Conservation (phyloP, 2,888 invertebrate species). For the Phoenoteleia sp. region DNA sequence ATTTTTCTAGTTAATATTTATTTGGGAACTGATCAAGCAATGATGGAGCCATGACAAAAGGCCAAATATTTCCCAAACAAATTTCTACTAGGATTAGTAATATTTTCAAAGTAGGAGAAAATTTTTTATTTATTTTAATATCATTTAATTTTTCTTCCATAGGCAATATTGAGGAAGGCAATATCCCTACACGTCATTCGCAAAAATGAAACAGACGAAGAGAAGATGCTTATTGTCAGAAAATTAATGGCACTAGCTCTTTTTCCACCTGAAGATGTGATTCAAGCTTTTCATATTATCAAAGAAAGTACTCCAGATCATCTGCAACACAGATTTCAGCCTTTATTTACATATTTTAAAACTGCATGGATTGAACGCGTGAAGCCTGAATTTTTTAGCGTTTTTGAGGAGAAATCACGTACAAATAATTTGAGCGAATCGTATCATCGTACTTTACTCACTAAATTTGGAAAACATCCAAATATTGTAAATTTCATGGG, state of each 20-base stretch:
- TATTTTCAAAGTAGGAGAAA: too few species aligned
- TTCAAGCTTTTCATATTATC: background rate
- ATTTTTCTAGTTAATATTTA: too few species aligned
- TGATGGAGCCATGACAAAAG: too few species aligned
- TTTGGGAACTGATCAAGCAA: too few species aligned
- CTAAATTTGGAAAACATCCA: background rate
- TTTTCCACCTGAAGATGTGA: background rate
- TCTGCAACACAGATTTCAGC: too few species aligned
- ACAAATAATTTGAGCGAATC: background rate
- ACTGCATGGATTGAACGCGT: background rate
- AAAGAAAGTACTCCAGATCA: background rate
- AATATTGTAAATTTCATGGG: background rate
- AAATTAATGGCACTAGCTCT: constrained; percentile 1
- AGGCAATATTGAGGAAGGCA: background rate
- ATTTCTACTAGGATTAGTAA: too few species aligned
- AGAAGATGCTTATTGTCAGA: background rate
- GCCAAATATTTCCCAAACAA: too few species aligned
- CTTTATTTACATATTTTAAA: background rate
- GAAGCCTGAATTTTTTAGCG: background rate
- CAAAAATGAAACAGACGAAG: background rate
- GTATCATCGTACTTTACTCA: background rate
- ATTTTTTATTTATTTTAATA: too few species aligned
- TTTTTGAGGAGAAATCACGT: background rate
- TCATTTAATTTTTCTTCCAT: too few species aligned
- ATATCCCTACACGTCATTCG: background rate